A percentile compares a stretch with the other conserved stretches of the same genome.
These are phyloP conservation scores for Leucophenga montana DNA, from an alignment of 2,888 invertebrate genomes.

Conservation along the genomic window DNA sequence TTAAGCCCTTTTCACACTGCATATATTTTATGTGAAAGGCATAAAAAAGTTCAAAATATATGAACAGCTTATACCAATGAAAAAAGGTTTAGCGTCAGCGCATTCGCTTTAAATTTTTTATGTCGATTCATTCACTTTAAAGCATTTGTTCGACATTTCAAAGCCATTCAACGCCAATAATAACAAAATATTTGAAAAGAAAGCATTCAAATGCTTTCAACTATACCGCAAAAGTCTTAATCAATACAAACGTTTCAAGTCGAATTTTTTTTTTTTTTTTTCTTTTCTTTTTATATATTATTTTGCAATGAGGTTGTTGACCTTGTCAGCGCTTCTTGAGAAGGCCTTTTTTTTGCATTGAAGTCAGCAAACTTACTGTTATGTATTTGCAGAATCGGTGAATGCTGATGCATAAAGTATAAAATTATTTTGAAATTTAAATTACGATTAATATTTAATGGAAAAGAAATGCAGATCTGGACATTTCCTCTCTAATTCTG, in stretches of 20 bases:
- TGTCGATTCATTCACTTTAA: slow-evolving; percentile 66
- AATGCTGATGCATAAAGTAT: too few relatives aligned
- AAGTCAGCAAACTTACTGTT: too few relatives aligned
- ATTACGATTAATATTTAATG: too few relatives aligned
- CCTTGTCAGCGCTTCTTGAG: slow-evolving; percentile 41
- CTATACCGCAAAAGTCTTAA: slow-evolving; percentile 51
- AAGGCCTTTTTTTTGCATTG: too few relatives aligned
- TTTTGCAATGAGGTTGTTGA: slow-evolving; percentile 49
- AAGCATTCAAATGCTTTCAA: slow-evolving; percentile 45
- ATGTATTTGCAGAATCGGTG: too few relatives aligned
- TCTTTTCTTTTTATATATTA: too few relatives aligned
- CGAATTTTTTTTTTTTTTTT: background rate
- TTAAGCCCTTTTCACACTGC: too few relatives aligned
- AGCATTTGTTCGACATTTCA: slow-evolving; percentile 65
- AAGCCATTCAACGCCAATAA: slow-evolving; percentile 46
- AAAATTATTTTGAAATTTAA: too few relatives aligned
- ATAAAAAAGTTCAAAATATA: slow-evolving; percentile 28
- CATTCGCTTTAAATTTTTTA: slow-evolving; percentile 21
- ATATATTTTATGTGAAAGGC: too few relatives aligned
- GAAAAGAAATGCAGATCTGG: too few relatives aligned
- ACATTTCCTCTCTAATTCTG: too few relatives aligned
- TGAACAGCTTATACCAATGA: background rate
- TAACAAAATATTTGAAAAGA: slow-evolving; percentile 41
- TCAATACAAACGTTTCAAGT: slow-evolving; percentile 34
- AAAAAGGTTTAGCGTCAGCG: too few relatives aligned